Percentiles rank a stretch among this genome's conserved stretches.
Conservation (phyloP, 2,888 invertebrate genomes). For the Folsomia manolachei region DNA sequence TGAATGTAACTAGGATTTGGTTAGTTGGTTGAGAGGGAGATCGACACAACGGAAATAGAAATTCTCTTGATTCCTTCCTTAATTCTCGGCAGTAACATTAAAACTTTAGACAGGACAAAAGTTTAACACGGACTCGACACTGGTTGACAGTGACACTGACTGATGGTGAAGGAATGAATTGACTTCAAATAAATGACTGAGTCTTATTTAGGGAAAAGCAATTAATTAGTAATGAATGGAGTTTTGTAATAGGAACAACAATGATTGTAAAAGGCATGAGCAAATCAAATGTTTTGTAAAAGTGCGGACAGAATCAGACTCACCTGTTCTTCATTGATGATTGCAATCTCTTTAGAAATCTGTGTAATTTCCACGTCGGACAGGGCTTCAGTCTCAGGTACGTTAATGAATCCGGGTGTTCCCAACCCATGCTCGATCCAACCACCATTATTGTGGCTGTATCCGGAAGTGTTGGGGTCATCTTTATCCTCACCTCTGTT, state of each 20-base stretch:
- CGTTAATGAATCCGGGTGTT: slow-evolving; percentile 49
- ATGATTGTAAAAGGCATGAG: background rate
- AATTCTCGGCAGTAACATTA: too few species aligned
- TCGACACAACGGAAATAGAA: background rate
- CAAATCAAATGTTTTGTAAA: background rate
- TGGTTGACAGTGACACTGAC: background rate
- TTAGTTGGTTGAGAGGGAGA: too few species aligned
- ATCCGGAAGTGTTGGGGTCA: background rate
- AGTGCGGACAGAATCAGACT: slow-evolving; percentile 2
- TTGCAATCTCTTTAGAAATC: slow-evolving; percentile 42
- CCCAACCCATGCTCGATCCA: slow-evolving; percentile 44
- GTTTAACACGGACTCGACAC: background rate
- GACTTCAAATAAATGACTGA: background rate
- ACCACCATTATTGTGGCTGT: slow-evolving; percentile 23
- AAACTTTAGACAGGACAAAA: too few species aligned
- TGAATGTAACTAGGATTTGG: too few species aligned
- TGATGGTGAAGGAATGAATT: background rate
- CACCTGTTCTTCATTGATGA: slow-evolving; percentile 47
- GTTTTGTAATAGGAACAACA: too few species aligned
- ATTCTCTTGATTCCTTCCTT: background rate
- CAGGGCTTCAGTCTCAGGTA: slow-evolving; percentile 44
- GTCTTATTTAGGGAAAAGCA: background rate
- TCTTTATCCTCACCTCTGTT: slow-evolving; percentile 6
- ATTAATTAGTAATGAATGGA: background rate
- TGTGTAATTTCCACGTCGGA: slow-evolving; percentile 45